Evolutionary conservation across 2,113 vertebrate genomes (phyloP), one percentile per base, ranked within the genome.

Genomic region (Melospiza georgiana): DNA sequence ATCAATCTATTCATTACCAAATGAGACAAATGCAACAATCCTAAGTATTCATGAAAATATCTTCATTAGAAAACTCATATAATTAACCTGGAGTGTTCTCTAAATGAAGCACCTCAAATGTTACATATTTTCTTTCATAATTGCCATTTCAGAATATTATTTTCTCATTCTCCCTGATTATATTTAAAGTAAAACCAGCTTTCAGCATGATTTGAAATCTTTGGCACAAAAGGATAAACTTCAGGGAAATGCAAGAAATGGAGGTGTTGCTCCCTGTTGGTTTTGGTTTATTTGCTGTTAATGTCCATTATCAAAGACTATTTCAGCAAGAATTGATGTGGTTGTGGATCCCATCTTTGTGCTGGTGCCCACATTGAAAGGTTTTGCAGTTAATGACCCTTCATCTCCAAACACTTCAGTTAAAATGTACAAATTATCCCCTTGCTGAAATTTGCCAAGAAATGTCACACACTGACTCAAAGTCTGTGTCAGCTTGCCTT

Each of bases 61-160:
- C 96, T 95, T 96, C 94, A 97, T 96, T 96, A 95, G 82, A 81
- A 91, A 95, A 95, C 93, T 87, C 92, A 88, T 78, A 39, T 94
- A 37, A 96, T 97, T 97, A 95, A 96, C 90, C 88, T 85, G 67
- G 89, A 95, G 92, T 83, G 81, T 92, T 84, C 93, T 85, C 65
- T 87, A 87, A 95, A 92, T 79, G 81, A 92, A 94, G 83, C 86
- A 89, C 79, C 74, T 54, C 77, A 79, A 94, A 89, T 31, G 66
- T 81, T 93, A 68, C 65, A 57, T 74, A 39, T 80, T 95, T 90
- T 78, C 65, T 80, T 87, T 79, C 69, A 57, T 96, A 95, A 95
- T 89, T 96, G 93, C 75, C 81, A 85, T 74, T 91, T 41, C 49
- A 88, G 65, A 43, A 85, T 93, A 93, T 95, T 94, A 88, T 59